Evolutionary conservation across 2,888 invertebrate species (phyloP).

Genomic region (Caenorhabditis doughertyi): DNA sequence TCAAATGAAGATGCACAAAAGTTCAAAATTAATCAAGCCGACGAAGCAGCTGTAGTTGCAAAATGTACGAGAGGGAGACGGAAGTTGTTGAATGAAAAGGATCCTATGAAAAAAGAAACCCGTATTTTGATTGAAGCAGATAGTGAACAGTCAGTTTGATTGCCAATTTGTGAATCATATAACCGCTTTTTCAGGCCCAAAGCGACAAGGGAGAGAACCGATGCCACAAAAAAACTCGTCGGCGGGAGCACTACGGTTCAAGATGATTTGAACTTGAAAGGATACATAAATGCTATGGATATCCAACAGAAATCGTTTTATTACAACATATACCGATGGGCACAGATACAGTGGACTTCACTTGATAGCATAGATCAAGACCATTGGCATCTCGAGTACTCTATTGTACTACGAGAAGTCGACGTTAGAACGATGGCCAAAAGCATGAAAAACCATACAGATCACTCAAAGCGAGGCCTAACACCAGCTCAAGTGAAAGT

Average conservation of each 20-base stretch:
- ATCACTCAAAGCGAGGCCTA: constrained; percentile 49
- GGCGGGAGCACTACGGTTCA: constrained; percentile 10
- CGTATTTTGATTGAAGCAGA: constrained; percentile 40
- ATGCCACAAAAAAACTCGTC: constrained; percentile 44
- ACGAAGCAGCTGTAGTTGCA: constrained; percentile 45
- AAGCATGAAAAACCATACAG: constrained; percentile 58
- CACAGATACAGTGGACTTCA: constrained; percentile 59
- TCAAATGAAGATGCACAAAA: constrained; percentile 52
- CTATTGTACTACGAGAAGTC: constrained; percentile 42
- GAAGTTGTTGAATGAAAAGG: not conserved
- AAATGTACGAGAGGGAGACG: constrained; percentile 41
- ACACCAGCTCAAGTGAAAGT: constrained; percentile 65
- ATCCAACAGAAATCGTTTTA: constrained; percentile 78
- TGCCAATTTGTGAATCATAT: no score
- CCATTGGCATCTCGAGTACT: constrained; percentile 55
- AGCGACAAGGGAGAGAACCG: constrained; percentile 27
- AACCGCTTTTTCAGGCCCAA: no score
- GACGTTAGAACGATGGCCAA: constrained; percentile 66
- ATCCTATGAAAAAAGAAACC: constrained; percentile 39
- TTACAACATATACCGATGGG: constrained; percentile 75
- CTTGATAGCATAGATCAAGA: constrained; percentile 58
- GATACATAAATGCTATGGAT: constrained; percentile 79
- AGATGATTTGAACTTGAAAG: constrained; percentile 37
- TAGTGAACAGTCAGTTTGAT: constrained; percentile 19
- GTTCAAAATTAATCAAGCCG: constrained; percentile 57